Evolutionary conservation across 2,888 invertebrate genomes (phyloP).

Genomic region (Anodontia alba): DNA sequence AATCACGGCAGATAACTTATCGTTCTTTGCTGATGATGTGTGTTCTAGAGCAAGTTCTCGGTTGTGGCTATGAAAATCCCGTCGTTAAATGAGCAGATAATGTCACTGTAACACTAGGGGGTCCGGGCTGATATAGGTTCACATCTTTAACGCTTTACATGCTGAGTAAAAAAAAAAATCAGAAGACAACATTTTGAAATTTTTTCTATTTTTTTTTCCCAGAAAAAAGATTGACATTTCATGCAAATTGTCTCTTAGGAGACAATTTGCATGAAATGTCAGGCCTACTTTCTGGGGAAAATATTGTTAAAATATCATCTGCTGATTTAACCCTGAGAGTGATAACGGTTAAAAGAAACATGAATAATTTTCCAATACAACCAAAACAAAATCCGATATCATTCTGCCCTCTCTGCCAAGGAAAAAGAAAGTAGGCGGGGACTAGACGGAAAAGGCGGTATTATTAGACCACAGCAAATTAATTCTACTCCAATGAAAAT

Average conservation of each 20-base stretch:
- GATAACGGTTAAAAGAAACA: constrained; percentile 15
- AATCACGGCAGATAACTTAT: no score
- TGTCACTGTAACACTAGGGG: constrained; percentile 47
- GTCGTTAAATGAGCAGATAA: constrained; percentile 29
- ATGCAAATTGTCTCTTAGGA: no score
- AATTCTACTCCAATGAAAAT: constrained; percentile 55
- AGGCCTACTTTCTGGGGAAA: no score
- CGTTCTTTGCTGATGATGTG: not conserved
- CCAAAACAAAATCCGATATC: not conserved
- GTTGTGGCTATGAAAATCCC: not conserved
- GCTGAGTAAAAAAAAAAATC: no score
- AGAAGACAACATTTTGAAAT: no score
- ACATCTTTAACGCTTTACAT: no score
- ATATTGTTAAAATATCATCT: no score
- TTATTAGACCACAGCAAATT: constrained; percentile 41
- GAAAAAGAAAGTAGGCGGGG: not conserved
- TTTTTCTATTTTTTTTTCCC: no score
- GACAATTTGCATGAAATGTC: no score
- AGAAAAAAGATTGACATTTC: no score
- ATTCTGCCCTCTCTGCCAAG: not conserved
- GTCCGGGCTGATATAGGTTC: constrained; percentile 1
- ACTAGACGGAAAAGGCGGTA: constrained; percentile 47
- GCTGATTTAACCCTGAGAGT: no score
- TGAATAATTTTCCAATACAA: not conserved
- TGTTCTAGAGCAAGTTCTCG: constrained; percentile 2